phyloP scores from a whole-genome alignment of 2,888 invertebrate genomes.

The Antheraea yamamai region DNA sequence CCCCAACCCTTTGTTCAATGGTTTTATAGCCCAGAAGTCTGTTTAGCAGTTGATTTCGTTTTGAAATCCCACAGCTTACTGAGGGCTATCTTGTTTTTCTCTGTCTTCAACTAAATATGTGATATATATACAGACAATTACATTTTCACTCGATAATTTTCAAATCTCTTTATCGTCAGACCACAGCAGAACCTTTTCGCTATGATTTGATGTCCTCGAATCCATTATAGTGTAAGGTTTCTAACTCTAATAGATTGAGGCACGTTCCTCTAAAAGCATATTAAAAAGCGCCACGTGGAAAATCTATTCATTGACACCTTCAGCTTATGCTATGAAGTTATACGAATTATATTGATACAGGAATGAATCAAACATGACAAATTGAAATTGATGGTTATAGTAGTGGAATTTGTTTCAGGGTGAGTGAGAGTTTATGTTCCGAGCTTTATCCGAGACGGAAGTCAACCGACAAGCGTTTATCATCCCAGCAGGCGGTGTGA shows the following conservation, averaged over 20 bases:
- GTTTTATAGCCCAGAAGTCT: not conserved
- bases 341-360: not conserved
- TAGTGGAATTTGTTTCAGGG: not conserved
- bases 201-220: not conserved
- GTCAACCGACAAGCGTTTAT: slow-evolving; percentile 54
- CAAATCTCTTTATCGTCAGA: not conserved
- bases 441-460: slow-evolving; percentile 37
- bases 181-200: not conserved
- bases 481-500: slow-evolving; percentile 38
- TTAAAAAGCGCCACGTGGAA: too few relatives aligned
- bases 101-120: not conserved
- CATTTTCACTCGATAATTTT: not conserved
- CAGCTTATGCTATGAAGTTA: not conserved
- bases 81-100: not conserved
- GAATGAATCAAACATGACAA: not conserved
- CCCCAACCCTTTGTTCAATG: not conserved
- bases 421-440: not conserved
- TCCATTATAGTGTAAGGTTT: not conserved
- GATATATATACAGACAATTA: not conserved
- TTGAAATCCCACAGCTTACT: not conserved
- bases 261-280: not conserved
- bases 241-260: not conserved
- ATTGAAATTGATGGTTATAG: not conserved
- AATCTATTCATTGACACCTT: too few relatives aligned
- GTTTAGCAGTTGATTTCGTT: not conserved